These are phyloP conservation scores for Tinea semifulvella DNA, from an alignment of 2,888 invertebrate genomes.

Conservation along the genomic window DNA sequence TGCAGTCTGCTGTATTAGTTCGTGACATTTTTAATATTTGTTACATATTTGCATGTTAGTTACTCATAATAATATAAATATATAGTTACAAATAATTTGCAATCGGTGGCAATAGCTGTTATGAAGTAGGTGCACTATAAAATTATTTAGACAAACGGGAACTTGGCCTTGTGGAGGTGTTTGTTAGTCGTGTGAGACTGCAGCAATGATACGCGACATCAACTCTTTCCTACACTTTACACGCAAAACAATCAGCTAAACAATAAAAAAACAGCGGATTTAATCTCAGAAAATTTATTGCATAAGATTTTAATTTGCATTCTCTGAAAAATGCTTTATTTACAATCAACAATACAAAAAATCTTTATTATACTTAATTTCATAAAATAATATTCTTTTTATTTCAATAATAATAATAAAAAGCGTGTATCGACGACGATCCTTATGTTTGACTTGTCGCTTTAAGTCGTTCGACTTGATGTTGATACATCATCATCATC, in stretches of 20 bases:
- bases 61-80: conserved; percentile 66
- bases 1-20: conserved; percentile 31
- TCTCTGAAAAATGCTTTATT: conserved; percentile 63
- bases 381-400: conserved; percentile 44
- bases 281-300: conserved; percentile 65
- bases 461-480: no score
- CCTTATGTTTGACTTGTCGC: no score
- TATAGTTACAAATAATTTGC: conserved; percentile 63
- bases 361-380: no score
- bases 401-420: conserved; percentile 12
- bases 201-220: conserved; percentile 55
- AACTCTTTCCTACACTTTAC: conserved; percentile 35
- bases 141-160: conserved; percentile 58
- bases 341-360: conserved; percentile 62
- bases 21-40: conserved; percentile 38
- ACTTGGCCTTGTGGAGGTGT: conserved; percentile 69
- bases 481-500: no score
- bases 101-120: conserved; percentile 61
- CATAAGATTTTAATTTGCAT: conserved; percentile 60
- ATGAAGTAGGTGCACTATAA: conserved; percentile 54
- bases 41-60: conserved; percentile 69
- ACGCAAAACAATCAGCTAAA: conserved; percentile 36
- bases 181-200: conserved; percentile 64
- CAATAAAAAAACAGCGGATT: conserved; percentile 49
- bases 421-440: conserved; percentile 2